Conservation (phyloP, 2,888 invertebrate species). For the Mythimna vitellina region DNA sequence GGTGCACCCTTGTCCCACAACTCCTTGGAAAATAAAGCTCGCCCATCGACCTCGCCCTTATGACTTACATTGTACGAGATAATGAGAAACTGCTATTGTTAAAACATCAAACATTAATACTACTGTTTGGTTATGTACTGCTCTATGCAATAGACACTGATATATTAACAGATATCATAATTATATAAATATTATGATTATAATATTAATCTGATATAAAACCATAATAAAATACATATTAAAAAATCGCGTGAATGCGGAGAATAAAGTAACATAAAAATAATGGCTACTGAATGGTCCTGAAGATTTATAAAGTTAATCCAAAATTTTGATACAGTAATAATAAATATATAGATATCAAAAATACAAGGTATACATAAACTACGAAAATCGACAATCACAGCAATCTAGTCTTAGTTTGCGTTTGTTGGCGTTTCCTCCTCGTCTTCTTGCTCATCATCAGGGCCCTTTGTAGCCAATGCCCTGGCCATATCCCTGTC, state of each 20-base stretch:
- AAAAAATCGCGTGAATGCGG: neutral
- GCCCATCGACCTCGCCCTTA: slow-evolving; percentile 7
- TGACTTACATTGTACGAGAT: neutral
- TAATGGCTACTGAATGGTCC: slow-evolving; percentile 10
- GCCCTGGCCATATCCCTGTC: slow-evolving; percentile 15
- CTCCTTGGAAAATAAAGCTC: neutral
- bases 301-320: slow-evolving; percentile 25
- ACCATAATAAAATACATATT: neutral
- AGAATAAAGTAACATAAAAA: slow-evolving; percentile 2
- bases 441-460: neutral
- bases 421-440: neutral
- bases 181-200: no score
- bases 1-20: neutral
- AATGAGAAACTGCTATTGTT: slow-evolving; percentile 7
- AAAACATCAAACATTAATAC: slow-evolving; percentile 30
- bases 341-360: slow-evolving; percentile 47
- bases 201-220: neutral
- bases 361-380: slow-evolving; percentile 46
- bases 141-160: slow-evolving; percentile 7
- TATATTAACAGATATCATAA: neutral
- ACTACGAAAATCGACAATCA: slow-evolving; percentile 27
- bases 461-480: neutral
- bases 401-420: slow-evolving; percentile 30
- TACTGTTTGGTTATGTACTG: slow-evolving; percentile 7
- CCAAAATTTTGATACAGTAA: slow-evolving; percentile 25